Percentiles rank a stretch among this genome's conserved stretches.
Conservation (phyloP, 2,797 vertebrate genomes). For the Enteromius treurensis region DNA sequence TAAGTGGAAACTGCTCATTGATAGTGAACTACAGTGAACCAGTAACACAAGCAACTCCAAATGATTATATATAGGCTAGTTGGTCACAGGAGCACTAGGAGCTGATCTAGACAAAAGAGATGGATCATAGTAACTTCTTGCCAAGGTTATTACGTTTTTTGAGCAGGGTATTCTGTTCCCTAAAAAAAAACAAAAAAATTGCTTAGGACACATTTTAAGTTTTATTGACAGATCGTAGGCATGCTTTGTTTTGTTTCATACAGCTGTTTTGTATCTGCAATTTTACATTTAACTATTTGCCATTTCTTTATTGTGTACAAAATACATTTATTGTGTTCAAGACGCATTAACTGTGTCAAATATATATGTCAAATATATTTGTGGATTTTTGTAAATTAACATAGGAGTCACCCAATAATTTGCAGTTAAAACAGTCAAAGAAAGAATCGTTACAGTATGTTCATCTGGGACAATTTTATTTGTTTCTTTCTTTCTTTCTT, state of each 20-base stretch:
- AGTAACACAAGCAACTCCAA: neutral
- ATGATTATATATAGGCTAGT: slow-evolving; percentile 39
- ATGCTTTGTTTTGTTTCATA: too few species aligned
- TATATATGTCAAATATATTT: too few species aligned
- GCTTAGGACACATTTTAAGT: neutral
- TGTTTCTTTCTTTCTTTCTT: too few species aligned
- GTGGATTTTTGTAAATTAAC: neutral
- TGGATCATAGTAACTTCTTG: slow-evolving; percentile 44
- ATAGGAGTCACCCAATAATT: neutral
- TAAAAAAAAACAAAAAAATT: neutral
- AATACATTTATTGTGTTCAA: neutral
- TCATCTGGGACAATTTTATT: neutral
- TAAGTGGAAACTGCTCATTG: slow-evolving; percentile 17
- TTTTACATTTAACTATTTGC: neutral
- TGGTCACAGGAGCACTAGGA: slow-evolving; percentile 37
- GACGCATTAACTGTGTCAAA: neutral
- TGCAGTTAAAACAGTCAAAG: neutral
- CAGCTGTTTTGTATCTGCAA: too few species aligned
- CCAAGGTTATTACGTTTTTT: slow-evolving; percentile 44
- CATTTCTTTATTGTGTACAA: neutral
- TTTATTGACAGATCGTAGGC: neutral
- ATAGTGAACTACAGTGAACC: neutral
- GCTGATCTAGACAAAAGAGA: slow-evolving; percentile 34
- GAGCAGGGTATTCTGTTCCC: slow-evolving; percentile 1
- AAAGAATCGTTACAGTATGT: neutral